phyloP scores from a whole-genome alignment of 1,140 invertebrate genomes.

The Hyposmocoma kahamanoa region DNA sequence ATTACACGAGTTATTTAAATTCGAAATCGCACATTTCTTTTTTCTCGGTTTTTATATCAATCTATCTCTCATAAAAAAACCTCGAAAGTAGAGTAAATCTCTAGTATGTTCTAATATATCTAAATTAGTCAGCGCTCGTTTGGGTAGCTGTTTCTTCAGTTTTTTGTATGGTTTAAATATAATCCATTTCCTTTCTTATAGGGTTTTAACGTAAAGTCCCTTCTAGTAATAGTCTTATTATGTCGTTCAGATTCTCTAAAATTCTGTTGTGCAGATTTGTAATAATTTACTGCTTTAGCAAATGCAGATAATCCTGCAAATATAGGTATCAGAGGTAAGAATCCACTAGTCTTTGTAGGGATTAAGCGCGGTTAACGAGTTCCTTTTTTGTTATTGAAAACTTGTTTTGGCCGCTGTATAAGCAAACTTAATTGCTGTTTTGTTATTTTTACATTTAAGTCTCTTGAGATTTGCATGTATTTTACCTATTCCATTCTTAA shows the following conservation, averaged over 20 bases:
- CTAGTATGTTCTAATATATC: constrained; percentile 14
- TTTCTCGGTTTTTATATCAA: constrained; percentile 23
- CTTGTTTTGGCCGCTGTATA: background rate
- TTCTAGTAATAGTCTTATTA: background rate
- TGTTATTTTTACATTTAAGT: background rate
- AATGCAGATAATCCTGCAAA: background rate
- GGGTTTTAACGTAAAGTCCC: background rate
- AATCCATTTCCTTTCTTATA: background rate
- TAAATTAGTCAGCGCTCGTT: background rate
- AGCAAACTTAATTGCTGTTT: background rate
- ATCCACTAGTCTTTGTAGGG: background rate
- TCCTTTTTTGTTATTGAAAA: background rate
- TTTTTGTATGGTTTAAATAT: background rate
- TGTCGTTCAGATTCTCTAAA: background rate
- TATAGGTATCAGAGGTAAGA: background rate
- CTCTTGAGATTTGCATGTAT: background rate
- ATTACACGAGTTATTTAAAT: constrained; percentile 32
- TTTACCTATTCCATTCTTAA: background rate
- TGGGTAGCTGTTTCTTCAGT: background rate
- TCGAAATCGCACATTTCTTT: constrained; percentile 42
- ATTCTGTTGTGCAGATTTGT: background rate
- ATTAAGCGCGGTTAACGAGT: background rate
- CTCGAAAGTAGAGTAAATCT: constrained; percentile 34
- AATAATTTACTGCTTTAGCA: background rate
- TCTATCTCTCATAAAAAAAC: constrained; percentile 38